Conservation (phyloP, 2,888 invertebrate genomes). For the Phorcus lineatus region DNA sequence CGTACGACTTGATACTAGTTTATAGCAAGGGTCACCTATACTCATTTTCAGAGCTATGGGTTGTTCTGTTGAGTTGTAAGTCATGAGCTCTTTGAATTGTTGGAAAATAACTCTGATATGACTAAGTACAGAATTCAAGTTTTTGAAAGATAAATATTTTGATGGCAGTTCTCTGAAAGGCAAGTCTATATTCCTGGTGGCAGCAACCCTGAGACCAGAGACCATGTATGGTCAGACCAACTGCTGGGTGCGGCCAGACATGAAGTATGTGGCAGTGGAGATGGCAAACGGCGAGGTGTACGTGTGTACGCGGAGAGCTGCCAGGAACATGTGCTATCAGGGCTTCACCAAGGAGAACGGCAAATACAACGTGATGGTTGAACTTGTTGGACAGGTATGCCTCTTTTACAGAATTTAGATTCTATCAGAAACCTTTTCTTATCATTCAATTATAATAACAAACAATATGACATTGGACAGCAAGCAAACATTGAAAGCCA, state of each 20-base stretch:
- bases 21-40: no score
- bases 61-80: no score
- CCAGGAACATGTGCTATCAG: slow-evolving; percentile 96
- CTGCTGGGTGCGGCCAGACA: slow-evolving; percentile 97
- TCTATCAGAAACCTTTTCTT: not conserved
- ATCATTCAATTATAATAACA: no score
- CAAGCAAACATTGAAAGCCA: no score
- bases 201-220: slow-evolving; percentile 98
- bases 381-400: slow-evolving; percentile 75
- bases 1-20: no score
- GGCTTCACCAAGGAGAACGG: slow-evolving; percentile 90
- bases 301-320: slow-evolving; percentile 90
- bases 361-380: slow-evolving; percentile 82
- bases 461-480: no score
- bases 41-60: no score
- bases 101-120: no score
- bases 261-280: slow-evolving; percentile 91
- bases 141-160: not conserved
- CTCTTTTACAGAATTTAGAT: not conserved
- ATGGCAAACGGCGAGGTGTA: slow-evolving; percentile 82
- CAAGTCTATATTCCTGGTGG: slow-evolving; percentile 86
- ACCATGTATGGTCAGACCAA: slow-evolving; percentile 99
- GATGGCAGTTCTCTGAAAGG: slow-evolving; percentile 45
- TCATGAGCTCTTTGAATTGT: not conserved
- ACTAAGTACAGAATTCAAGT: no score